These are phyloP conservation scores for Micromesistius poutassou DNA, from an alignment of 2,797 vertebrate genomes.

Conservation along the genomic window DNA sequence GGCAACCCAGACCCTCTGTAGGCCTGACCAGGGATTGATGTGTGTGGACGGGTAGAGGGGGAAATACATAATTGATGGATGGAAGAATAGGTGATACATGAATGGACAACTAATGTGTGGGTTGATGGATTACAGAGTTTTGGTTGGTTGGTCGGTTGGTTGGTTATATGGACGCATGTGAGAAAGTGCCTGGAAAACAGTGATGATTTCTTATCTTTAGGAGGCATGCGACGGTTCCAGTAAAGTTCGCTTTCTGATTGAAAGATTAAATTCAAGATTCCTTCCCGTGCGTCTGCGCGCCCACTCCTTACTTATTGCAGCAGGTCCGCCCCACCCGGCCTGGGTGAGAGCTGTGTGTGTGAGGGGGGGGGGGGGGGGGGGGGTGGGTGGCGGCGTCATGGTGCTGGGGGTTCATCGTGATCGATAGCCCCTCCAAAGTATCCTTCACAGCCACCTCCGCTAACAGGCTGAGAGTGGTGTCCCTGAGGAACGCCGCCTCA, in stretches of 20 bases:
- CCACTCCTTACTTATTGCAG: not conserved
- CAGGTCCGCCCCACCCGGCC: not conserved
- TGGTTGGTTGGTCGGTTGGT: too few relatives aligned
- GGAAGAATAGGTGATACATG: not conserved
- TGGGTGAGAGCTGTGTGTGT: not conserved
- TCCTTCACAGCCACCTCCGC: constrained; percentile 46
- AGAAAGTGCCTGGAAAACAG: not conserved
- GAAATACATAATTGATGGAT: not conserved
- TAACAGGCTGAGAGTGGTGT: constrained; percentile 4
- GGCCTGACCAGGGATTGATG: not conserved
- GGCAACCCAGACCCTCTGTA: not conserved
- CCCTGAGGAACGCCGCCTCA: too few relatives aligned
- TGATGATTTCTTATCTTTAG: not conserved
- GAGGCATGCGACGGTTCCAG: not conserved
- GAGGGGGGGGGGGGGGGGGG: not conserved
- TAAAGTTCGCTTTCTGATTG: not conserved
- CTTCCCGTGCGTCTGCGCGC: too few relatives aligned
- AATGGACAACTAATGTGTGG: not conserved
- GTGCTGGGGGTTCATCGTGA: not conserved
- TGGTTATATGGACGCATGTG: too few relatives aligned
- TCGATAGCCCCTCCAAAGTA: constrained; percentile 60
- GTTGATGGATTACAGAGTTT: not conserved
- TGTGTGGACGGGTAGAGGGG: not conserved
- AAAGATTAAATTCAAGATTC: not conserved
- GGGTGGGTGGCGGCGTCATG: too few relatives aligned